Evolutionary conservation across 1,140 invertebrate species (phyloP), one percentile per base, ranked within the genome.

Genomic region (Aphis craccivora): DNA sequence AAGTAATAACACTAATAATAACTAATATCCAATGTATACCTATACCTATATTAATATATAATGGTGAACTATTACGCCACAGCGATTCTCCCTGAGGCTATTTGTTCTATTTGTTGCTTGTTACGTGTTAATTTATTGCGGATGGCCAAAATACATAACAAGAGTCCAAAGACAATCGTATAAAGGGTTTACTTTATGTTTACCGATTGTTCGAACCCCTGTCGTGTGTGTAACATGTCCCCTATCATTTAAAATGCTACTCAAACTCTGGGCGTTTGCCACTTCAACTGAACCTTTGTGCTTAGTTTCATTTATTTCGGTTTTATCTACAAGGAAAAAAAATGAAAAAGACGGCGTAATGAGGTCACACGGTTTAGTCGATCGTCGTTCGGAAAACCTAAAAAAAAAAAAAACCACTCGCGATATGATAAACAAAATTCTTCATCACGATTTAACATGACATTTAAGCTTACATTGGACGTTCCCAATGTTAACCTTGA

Each of bases 131-230:
- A 81, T 91, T 91, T 81, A 48, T 76, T 48, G 43, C n/a, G 60
- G 55, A 91, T 91, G 43, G 43, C 67, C 67, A 35, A 91, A 91
- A 81, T 48, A 91, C 43, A 83, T n/a, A 45, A 90, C 60, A 30
- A 91, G 90, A 83, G 40, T 18, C 43, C 67, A 91, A 91, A 91
- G 90, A 91, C 90, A 91, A 91, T 91, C 43, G 67, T 91, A 91
- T 91, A 30, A 83, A 91, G 67, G 90, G 67, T 83, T 91, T 91
- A 81, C 67, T 91, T 35, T 91, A 48, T 91, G 90, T 91, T 91
- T 91, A 91, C n/a, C 60, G 67, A 91, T 91, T 91, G 67, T 91
- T 51, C 90, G 43, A 25, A 51, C 90, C 67, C 90, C 90, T 22
- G 90, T 51, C 60, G 60, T 45, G 90, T 35, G 67, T 91, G 60